Conservation (phyloP, 2,797 vertebrate genomes). For the Leuciscus waleckii region DNA sequence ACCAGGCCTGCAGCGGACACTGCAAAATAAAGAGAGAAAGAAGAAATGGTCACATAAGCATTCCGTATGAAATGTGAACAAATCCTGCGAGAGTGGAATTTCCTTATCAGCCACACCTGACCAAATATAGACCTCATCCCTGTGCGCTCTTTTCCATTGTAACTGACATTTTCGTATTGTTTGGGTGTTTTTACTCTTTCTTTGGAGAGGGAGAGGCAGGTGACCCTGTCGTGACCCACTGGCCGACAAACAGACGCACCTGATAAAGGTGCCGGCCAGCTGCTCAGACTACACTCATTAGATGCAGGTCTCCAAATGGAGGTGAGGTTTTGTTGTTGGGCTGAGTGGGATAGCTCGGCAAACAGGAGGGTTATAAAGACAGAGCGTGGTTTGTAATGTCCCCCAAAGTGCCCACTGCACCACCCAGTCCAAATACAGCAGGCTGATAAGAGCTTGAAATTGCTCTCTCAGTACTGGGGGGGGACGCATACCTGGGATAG, state of each 20-base stretch:
- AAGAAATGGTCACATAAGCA: constrained; percentile 58
- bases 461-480: constrained; percentile 31
- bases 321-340: constrained; percentile 58
- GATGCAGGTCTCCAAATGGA: constrained; percentile 71
- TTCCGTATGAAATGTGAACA: constrained; percentile 56
- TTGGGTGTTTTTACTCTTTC: constrained; percentile 68
- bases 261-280: constrained; percentile 81
- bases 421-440: constrained; percentile 70
- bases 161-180: constrained; percentile 63
- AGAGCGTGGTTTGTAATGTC: constrained; percentile 70
- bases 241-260: constrained; percentile 78
- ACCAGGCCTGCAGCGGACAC: constrained; percentile 99
- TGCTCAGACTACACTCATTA: constrained; percentile 81
- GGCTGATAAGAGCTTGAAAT: constrained; percentile 74
- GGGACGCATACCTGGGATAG: constrained; percentile 37
- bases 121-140: constrained; percentile 78
- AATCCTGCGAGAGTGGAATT: constrained; percentile 33
- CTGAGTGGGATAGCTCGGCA: constrained; percentile 76
- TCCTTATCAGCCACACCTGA: constrained; percentile 75
- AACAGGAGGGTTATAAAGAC: constrained; percentile 89
- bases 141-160: constrained; percentile 65
- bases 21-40: constrained; percentile 67
- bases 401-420: constrained; percentile 59
- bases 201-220: constrained; percentile 63
- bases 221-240: constrained; percentile 74